Evolutionary conservation across 2,797 vertebrate genomes (phyloP).

Genomic region (Syngnathus rostellatus): DNA sequence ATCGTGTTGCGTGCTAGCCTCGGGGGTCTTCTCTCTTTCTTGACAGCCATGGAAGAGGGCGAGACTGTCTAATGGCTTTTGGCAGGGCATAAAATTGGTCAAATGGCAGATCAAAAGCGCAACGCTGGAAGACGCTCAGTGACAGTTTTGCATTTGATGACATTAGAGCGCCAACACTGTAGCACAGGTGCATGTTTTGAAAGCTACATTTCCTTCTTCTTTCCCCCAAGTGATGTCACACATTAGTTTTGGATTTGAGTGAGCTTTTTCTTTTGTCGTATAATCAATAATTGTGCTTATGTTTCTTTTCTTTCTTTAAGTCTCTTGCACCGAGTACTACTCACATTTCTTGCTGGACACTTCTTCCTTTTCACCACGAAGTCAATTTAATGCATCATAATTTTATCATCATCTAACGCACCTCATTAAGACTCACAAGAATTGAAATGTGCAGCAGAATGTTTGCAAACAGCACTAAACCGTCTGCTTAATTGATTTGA

Average conservation of each 20-base stretch:
- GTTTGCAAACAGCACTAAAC: neutral
- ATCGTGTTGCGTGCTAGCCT: conserved; percentile 38
- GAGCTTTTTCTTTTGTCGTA: neutral
- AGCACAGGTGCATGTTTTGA: conserved; percentile 13
- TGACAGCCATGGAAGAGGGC: conserved; percentile 27
- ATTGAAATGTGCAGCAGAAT: conserved; percentile 11
- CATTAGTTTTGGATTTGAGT: neutral
- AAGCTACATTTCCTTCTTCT: neutral
- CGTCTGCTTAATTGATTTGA: neutral
- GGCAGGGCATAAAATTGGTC: conserved; percentile 58
- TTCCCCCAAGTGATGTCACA: conserved; percentile 5
- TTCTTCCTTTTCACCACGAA: conserved; percentile 20
- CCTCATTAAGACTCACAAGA: conserved; percentile 13
- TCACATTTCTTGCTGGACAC: conserved; percentile 14
- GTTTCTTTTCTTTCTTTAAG: conserved; percentile 7
- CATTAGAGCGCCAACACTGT: conserved; percentile 24
- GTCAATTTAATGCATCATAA: conserved; percentile 30
- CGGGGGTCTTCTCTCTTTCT: conserved; percentile 18
- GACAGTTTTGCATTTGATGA: conserved; percentile 38
- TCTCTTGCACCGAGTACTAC: conserved; percentile 16
- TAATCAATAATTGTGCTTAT: conserved; percentile 4
- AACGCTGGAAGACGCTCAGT: conserved; percentile 23
- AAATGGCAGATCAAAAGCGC: conserved; percentile 50
- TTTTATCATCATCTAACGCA: conserved; percentile 24
- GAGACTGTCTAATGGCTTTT: conserved; percentile 52